Evolutionary conservation across 2,113 vertebrate genomes (phyloP), one percentile per base, ranked within the genome.

Genomic region (Muscicapa adusta): DNA sequence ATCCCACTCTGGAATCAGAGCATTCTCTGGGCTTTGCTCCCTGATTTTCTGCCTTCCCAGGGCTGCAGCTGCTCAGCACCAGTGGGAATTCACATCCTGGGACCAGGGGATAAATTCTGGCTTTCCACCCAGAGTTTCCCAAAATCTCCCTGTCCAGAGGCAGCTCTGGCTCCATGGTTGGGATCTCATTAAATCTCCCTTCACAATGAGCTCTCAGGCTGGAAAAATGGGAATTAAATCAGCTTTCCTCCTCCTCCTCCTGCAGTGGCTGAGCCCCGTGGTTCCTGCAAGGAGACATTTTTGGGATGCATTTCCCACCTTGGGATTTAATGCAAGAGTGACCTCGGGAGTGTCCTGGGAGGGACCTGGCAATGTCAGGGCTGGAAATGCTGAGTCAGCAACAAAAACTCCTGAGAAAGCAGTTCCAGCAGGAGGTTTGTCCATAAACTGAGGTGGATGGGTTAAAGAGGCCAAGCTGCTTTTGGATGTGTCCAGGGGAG

Each of bases 351-450:
- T 20, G 2, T 28, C 25, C 0, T 8, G 18, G 56, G 28, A 83
- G 47, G 36, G 50, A n/a, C 10, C 33, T 47, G 8, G 36, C 40
- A 17, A 3, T 0, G 2, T 5, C 4, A 12, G 3, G 3, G 47
- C 6, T 18, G 14, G 7, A 2, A 0, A 8, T 58, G 92, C 85
- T 78, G 85, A 77, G 60, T 85, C 94, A 77, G 90, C 68, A 58
- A 13, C 26, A 62, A 61, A 67, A 63, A 29, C 0, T 8, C 29
- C 60, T 18, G 50, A 40, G 38, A 56, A 80, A 34, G 53, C 68
- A 50, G 10, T 42, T 36, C 75, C 25, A 47, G 80, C 48, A 2
- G 48, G 26, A 68, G n/a, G 5, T 34, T 34, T 66, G 38, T n/a
- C 87, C 54, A 2, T 47, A 5, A n/a, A 67, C 56, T 5, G 3